These are phyloP conservation scores for Halcyon senegalensis DNA, from an alignment of 2,113 vertebrate species.

Conservation along the genomic window DNA sequence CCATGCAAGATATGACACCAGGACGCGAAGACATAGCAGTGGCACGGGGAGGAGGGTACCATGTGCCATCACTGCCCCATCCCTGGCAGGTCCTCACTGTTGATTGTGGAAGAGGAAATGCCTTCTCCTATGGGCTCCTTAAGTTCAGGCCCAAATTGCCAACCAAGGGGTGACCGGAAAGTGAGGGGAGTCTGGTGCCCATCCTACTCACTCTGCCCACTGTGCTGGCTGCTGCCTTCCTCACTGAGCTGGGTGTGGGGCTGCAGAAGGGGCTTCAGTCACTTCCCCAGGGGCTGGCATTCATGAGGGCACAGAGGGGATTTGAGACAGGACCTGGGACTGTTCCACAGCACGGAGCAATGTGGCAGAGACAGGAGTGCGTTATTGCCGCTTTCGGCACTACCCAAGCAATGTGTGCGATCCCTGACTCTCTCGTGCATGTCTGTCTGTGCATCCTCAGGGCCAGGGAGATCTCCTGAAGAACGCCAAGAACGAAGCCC, in stretches of 20 bases:
- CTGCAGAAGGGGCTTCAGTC: not conserved
- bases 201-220: not conserved
- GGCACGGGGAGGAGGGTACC: not conserved
- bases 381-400: not conserved
- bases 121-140: not conserved
- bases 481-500: slow-evolving; percentile 89
- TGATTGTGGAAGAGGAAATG: not conserved
- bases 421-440: slow-evolving; percentile 17
- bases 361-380: not conserved
- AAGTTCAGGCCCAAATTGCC: not conserved
- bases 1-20: not conserved
- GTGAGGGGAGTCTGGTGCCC: not conserved
- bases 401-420: not conserved
- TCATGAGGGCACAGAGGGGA: not conserved
- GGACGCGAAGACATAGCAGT: not conserved
- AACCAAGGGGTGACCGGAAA: not conserved
- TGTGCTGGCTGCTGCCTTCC: not conserved
- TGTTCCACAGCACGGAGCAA: not conserved
- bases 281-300: not conserved
- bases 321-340: not conserved
- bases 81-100: not conserved
- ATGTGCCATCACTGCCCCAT: not conserved
- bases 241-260: not conserved
- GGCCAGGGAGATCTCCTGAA: slow-evolving; percentile 95
- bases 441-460: slow-evolving; percentile 69